Conservation (phyloP, 2,797 vertebrate genomes). For the Gadopsis bispinosus region DNA sequence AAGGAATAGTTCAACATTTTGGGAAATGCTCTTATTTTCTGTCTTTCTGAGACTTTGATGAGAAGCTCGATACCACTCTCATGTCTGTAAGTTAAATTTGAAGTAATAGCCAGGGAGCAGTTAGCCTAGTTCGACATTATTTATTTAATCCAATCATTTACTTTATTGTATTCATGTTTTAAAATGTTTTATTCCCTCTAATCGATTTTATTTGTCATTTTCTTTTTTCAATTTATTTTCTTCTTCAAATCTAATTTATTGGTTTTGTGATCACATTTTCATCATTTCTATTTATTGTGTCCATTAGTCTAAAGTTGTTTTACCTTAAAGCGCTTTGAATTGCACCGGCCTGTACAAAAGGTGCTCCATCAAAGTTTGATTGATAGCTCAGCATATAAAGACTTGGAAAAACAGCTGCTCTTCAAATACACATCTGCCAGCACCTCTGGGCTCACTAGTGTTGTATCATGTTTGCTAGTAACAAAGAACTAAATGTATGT, state of each 20-base stretch:
- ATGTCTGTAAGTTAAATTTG: background rate
- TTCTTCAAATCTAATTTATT: background rate
- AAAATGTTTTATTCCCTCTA: background rate
- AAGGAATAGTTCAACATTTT: background rate
- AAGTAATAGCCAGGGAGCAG: no score
- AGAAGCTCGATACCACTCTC: background rate
- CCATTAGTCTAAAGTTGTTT: background rate
- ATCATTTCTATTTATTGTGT: background rate
- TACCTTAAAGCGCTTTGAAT: background rate
- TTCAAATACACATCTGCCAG: background rate
- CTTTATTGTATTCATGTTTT: background rate
- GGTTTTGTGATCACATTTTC: background rate
- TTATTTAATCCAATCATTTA: background rate
- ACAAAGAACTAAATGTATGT: background rate
- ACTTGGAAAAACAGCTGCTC: background rate
- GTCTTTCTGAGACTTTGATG: background rate
- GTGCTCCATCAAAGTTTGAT: background rate
- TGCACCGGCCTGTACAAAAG: background rate
- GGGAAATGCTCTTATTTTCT: background rate
- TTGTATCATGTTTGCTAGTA: background rate
- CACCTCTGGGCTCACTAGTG: background rate
- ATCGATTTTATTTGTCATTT: background rate
- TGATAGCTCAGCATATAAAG: background rate
- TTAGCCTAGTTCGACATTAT: background rate
- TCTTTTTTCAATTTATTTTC: background rate